A percentile compares a stretch with the other conserved stretches of the same genome.
Conservation (phyloP, 2,113 vertebrate species). For the Poeciliopsis prolifica region DNA sequence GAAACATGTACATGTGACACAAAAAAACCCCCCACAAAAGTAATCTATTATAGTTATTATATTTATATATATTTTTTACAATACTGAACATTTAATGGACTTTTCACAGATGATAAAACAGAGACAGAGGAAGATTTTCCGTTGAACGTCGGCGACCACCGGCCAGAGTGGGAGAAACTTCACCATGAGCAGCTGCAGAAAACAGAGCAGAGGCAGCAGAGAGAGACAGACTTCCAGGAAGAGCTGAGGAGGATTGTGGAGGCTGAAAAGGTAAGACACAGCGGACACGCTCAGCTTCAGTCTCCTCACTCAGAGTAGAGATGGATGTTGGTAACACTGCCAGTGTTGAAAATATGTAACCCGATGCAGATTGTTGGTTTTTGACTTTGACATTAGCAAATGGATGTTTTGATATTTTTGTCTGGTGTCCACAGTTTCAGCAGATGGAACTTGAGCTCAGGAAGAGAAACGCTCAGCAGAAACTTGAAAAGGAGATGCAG, state of each 20-base stretch:
- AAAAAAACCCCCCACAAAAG: too few relatives aligned
- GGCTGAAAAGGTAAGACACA: conserved; percentile 72
- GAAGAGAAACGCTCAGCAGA: conserved; percentile 72
- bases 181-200: conserved; percentile 72
- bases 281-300: not conserved
- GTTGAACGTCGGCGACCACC: conserved; percentile 48
- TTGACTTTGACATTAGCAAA: not conserved
- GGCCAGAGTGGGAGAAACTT: conserved; percentile 63
- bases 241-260: conserved; percentile 81
- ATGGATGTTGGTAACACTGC: not conserved
- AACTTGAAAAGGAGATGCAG: conserved; percentile 77
- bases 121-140: conserved; percentile 57
- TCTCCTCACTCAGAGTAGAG: not conserved
- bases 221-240: conserved; percentile 78
- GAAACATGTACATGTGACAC: too few relatives aligned
- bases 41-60: too few relatives aligned
- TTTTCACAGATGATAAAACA: conserved; percentile 47
- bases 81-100: not conserved
- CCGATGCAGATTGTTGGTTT: not conserved
- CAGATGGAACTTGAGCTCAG: conserved; percentile 73
- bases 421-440: conserved; percentile 68
- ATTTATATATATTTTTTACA: too few relatives aligned
- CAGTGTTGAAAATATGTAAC: not conserved
- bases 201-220: conserved; percentile 63
- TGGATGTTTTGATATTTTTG: not conserved